Evolutionary conservation across 1,140 invertebrate genomes (phyloP).

Genomic region (Ooceraea biroi): DNA sequence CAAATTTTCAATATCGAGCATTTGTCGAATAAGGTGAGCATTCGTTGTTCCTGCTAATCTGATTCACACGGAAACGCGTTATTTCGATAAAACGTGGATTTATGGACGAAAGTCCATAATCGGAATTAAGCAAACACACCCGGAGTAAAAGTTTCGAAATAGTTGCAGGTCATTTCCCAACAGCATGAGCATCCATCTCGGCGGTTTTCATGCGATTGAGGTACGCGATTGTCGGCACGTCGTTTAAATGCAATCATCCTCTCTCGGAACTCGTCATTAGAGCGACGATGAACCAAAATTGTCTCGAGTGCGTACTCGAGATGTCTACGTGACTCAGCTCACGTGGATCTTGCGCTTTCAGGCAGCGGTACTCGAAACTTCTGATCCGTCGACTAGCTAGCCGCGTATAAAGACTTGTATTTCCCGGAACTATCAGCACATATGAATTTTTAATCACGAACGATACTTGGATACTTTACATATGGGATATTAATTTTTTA

Average conservation of each 20-base stretch:
- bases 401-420: neutral
- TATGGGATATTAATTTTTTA: too few species aligned
- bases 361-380: neutral
- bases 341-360: neutral
- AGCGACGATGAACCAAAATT: slow-evolving; percentile 15
- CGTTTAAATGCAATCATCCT: neutral
- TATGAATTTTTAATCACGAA: too few species aligned
- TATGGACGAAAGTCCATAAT: neutral
- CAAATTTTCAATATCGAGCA: neutral
- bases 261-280: neutral
- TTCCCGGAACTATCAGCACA: neutral
- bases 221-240: slow-evolving; percentile 12
- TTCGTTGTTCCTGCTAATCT: neutral
- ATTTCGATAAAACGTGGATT: neutral
- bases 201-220: neutral
- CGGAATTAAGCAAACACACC: neutral
- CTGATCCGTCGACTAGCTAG: neutral
- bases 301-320: neutral
- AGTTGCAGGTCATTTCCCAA: neutral
- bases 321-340: slow-evolving; percentile 45
- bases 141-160: neutral
- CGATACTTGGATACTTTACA: too few species aligned
- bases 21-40: neutral
- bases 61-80: neutral
- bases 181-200: slow-evolving; percentile 6